A percentile compares a stretch with the other conserved stretches of the same genome.
Evolutionary conservation across 2,888 invertebrate genomes (phyloP).

Genomic region (Helleia helle): DNA sequence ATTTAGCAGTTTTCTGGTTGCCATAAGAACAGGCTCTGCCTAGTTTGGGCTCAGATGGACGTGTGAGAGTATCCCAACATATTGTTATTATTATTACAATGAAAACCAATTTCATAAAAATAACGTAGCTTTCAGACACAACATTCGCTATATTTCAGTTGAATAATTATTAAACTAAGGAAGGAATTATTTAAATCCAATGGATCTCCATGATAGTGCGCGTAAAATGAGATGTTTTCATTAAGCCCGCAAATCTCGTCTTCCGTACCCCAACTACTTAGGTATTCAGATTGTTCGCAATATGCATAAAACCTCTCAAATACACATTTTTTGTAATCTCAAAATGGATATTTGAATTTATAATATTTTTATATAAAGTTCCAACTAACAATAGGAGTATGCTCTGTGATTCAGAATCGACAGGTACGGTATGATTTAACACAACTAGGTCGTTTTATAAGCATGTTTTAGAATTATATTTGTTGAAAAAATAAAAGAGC

Average conservation of each 20-base stretch:
- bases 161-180: no score
- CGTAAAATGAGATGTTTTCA: constrained; percentile 40
- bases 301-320: constrained; percentile 23
- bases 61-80: no score
- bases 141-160: no score
- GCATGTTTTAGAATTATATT: no score
- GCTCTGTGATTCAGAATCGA: background rate
- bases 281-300: constrained; percentile 29
- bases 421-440: background rate
- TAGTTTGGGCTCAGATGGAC: no score
- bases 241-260: constrained; percentile 29
- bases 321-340: constrained; percentile 16
- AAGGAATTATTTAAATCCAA: background rate
- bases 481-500: no score
- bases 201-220: constrained; percentile 15
- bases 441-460: no score
- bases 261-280: constrained; percentile 26
- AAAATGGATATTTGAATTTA: constrained; percentile 9
- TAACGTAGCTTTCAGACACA: no score
- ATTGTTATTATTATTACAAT: no score
- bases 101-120: no score
- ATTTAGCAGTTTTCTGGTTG: no score
- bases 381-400: background rate
- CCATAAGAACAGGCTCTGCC: no score
- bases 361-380: background rate